Conservation (phyloP, 1,140 invertebrate genomes). For the Oscheius sp. region DNA sequence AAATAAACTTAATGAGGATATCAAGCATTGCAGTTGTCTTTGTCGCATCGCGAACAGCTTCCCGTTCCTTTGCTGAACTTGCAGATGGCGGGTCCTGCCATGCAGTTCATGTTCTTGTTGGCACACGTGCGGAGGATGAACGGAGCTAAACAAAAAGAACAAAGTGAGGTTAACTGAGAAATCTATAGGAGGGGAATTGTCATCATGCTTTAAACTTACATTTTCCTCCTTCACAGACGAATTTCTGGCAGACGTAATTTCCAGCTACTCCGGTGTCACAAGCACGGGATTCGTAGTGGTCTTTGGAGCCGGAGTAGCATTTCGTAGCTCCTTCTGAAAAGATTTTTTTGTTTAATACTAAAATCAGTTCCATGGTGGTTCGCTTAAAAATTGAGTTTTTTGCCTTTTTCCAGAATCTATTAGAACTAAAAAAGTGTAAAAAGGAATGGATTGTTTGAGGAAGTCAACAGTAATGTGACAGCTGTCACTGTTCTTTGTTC, state of each 20-base stretch:
- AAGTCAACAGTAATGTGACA: no score
- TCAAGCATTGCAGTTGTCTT: constrained; percentile 30
- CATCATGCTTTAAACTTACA: constrained; percentile 15
- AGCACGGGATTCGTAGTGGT: constrained; percentile 23
- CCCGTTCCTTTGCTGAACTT: constrained; percentile 32
- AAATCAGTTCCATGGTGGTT: no score
- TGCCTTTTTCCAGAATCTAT: no score
- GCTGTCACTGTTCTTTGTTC: no score
- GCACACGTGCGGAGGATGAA: constrained; percentile 35
- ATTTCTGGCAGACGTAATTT: constrained; percentile 34
- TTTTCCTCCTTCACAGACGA: constrained; percentile 37
- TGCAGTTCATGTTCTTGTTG: constrained; percentile 29
- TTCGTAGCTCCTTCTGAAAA: constrained; percentile 17
- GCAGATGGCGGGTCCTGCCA: constrained; percentile 38
- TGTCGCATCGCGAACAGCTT: constrained; percentile 25
- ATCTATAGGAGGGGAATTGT: background rate
- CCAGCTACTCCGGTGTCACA: constrained; percentile 28
- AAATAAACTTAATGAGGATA: background rate
- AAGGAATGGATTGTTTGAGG: no score
- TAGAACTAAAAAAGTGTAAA: no score
- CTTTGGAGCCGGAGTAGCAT: constrained; percentile 32
- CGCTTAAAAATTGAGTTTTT: no score
- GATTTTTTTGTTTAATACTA: no score
- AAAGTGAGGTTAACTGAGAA: background rate
- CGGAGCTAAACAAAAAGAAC: constrained; percentile 24